A percentile compares a stretch with the other conserved stretches of the same genome.
phyloP scores from a whole-genome alignment of 2,888 invertebrate species.

The Coelopa pilipes region DNA sequence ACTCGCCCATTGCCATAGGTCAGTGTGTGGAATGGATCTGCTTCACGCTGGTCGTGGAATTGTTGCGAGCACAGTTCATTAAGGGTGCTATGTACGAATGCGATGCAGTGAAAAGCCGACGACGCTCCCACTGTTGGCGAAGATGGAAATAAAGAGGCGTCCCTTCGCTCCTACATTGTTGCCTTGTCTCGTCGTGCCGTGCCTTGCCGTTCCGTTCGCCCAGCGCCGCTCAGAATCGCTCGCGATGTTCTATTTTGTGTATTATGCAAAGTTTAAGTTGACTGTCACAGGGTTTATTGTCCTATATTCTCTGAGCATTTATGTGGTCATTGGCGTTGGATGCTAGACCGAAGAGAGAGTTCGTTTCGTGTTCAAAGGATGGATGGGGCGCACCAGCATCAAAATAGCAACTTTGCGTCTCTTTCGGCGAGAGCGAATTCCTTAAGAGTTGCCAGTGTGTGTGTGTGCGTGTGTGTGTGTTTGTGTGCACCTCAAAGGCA shows the following conservation, averaged over 20 bases:
- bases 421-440: neutral
- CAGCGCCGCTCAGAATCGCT: slow-evolving; percentile 28
- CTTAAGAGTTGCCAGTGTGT: neutral
- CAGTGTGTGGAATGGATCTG: too few species aligned
- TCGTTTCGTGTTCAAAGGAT: neutral
- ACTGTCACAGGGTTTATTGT: slow-evolving; percentile 36
- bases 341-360: slow-evolving; percentile 15
- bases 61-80: too few species aligned
- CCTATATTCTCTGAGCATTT: slow-evolving; percentile 33
- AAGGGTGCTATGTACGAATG: too few species aligned
- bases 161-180: too few species aligned
- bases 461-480: too few species aligned
- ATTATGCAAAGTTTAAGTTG: slow-evolving; percentile 35
- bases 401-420: slow-evolving; percentile 17
- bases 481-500: neutral
- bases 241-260: slow-evolving; percentile 36
- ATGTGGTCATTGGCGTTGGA: slow-evolving; percentile 36
- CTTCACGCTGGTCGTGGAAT: too few species aligned
- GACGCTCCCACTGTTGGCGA: too few species aligned
- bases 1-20: too few species aligned
- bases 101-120: too few species aligned
- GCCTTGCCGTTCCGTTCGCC: slow-evolving; percentile 7
- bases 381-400: neutral
- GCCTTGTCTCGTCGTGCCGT: neutral
- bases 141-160: too few species aligned